phyloP scores from a whole-genome alignment of 2,888 invertebrate genomes.

The Sesia apiformis region DNA sequence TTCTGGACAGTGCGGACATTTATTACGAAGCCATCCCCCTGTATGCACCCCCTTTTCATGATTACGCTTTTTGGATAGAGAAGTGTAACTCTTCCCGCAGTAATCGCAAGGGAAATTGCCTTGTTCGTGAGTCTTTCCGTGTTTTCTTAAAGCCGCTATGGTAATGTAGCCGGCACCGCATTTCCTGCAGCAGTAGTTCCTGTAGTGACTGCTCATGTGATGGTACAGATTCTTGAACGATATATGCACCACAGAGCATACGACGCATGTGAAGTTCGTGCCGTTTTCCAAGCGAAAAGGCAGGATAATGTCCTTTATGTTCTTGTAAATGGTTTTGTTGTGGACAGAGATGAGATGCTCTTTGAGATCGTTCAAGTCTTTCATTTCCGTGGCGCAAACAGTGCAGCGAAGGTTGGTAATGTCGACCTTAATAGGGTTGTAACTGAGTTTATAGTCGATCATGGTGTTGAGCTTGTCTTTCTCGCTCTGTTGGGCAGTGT shows the following conservation, averaged over 20 bases:
- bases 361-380: constrained; percentile 50
- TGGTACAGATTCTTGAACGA: constrained; percentile 64
- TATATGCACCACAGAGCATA: constrained; percentile 56
- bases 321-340: constrained; percentile 47
- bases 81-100: constrained; percentile 70
- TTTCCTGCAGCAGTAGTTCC: constrained; percentile 63
- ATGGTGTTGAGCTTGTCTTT: constrained; percentile 61
- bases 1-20: constrained; percentile 60
- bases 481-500: constrained; percentile 49
- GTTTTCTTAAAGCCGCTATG: constrained; percentile 60
- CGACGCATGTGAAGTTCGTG: constrained; percentile 48
- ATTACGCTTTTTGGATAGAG: constrained; percentile 57
- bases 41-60: constrained; percentile 64
- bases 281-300: constrained; percentile 59
- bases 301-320: constrained; percentile 63
- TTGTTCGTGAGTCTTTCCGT: constrained; percentile 60
- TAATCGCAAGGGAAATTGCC: constrained; percentile 70
- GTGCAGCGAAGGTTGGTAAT: constrained; percentile 53
- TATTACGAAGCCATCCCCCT: constrained; percentile 63
- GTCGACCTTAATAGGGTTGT: constrained; percentile 63
- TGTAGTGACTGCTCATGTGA: constrained; percentile 66
- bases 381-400: constrained; percentile 44
- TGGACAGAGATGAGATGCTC: constrained; percentile 47
- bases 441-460: constrained; percentile 64
- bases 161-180: constrained; percentile 62